These are phyloP conservation scores for Sternotherus odoratus DNA, from an alignment of 2,797 vertebrate genomes.

Conservation along the genomic window DNA sequence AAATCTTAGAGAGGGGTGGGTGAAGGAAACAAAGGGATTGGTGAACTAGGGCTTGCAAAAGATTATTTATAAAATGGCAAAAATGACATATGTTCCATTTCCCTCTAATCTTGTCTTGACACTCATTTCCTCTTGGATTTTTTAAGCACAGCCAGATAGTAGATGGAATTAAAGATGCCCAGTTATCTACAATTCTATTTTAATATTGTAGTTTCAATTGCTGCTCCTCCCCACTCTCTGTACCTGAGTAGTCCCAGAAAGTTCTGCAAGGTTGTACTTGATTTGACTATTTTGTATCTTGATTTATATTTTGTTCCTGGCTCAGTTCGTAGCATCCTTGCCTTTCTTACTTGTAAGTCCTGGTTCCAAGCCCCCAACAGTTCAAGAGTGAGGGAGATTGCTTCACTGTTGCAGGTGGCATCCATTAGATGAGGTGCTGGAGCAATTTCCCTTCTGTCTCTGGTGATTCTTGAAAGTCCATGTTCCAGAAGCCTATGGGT, in stretches of 20 bases:
- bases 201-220: neutral
- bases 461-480: neutral
- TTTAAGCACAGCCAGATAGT: neutral
- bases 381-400: fast-evolving
- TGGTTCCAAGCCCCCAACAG: neutral
- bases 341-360: neutral
- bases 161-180: neutral
- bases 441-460: slow-evolving; percentile 29
- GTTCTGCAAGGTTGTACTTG: neutral
- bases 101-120: slow-evolving; percentile 1
- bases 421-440: slow-evolving; percentile 46
- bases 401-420: neutral
- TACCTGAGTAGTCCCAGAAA: neutral
- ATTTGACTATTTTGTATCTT: neutral
- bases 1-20: slow-evolving; percentile 33
- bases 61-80: neutral
- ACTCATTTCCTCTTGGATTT: slow-evolving; percentile 38
- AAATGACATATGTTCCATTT: neutral
- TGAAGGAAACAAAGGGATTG: slow-evolving; percentile 24
- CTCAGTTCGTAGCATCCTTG: neutral
- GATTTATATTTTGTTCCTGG: neutral
- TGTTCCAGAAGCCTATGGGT: neutral
- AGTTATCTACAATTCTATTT: slow-evolving; percentile 24
- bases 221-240: neutral
- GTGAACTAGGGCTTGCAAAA: slow-evolving; percentile 31